Evolutionary conservation across 2,113 vertebrate species (phyloP).

Genomic region (Paedocypris sp.): DNA sequence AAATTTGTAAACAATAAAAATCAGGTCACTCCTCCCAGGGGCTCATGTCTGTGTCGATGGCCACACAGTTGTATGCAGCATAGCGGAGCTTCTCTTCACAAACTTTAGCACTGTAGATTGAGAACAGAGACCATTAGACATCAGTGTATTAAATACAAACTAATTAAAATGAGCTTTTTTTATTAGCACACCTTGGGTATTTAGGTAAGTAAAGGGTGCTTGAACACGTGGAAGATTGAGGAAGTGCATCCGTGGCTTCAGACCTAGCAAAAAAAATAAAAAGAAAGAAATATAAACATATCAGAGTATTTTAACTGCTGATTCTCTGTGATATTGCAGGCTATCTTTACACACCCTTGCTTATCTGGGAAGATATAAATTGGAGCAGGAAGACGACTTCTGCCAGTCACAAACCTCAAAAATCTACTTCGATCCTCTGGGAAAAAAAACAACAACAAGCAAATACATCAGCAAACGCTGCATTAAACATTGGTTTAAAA

Average conservation of each 20-base stretch:
- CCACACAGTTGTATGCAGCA: slow-evolving; percentile 94
- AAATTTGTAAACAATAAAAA: slow-evolving; percentile 8
- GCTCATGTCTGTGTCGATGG: slow-evolving; percentile 95
- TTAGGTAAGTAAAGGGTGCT: slow-evolving; percentile 91
- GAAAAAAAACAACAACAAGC: slow-evolving; percentile 11
- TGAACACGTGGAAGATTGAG: slow-evolving; percentile 92
- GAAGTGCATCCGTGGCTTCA: slow-evolving; percentile 88
- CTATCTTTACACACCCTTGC: slow-evolving; percentile 64
- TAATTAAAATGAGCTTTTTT: not conserved
- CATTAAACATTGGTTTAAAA: not conserved
- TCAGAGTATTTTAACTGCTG: too few relatives aligned
- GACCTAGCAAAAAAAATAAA: slow-evolving; percentile 61
- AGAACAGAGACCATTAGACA: not conserved
- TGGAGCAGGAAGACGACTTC: slow-evolving; percentile 90
- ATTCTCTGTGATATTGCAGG: not conserved
- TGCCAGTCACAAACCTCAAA: slow-evolving; percentile 90
- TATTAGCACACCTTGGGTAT: slow-evolving; percentile 73
- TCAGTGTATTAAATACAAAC: not conserved
- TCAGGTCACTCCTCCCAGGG: slow-evolving; percentile 85
- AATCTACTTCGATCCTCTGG: slow-evolving; percentile 96
- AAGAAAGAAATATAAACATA: too few relatives aligned
- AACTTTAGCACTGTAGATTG: slow-evolving; percentile 72
- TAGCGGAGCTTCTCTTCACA: slow-evolving; percentile 96
- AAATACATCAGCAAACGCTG: not conserved
- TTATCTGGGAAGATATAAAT: slow-evolving; percentile 95